Percentiles rank a stretch among this genome's conserved stretches.
These are phyloP conservation scores for Automeris io DNA, from an alignment of 2,888 invertebrate genomes.

Conservation along the genomic window DNA sequence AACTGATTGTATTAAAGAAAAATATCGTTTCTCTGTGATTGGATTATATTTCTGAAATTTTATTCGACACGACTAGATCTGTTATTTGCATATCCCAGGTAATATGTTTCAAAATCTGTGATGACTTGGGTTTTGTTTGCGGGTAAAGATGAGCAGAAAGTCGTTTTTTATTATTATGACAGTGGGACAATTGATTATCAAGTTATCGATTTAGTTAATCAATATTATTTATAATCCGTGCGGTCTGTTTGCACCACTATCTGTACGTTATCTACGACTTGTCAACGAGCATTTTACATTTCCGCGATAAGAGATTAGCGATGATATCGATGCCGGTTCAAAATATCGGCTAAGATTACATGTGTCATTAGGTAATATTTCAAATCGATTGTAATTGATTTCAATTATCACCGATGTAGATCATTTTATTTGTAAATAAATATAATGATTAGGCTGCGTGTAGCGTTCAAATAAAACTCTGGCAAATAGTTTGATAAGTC, in stretches of 20 bases:
- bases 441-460: not conserved
- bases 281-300: slow-evolving; percentile 55
- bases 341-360: slow-evolving; percentile 19
- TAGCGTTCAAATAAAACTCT: too few relatives aligned
- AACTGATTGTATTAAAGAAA: too few relatives aligned
- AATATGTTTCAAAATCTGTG: too few relatives aligned
- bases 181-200: not conserved
- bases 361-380: slow-evolving; percentile 20
- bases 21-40: too few relatives aligned
- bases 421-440: slow-evolving; percentile 5
- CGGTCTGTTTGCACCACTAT: slow-evolving; percentile 25
- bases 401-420: slow-evolving; percentile 5
- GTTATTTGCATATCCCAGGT: too few relatives aligned
- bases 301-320: slow-evolving; percentile 40
- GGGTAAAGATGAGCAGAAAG: not conserved
- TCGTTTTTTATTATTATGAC: not conserved
- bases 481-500: too few relatives aligned
- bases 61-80: too few relatives aligned
- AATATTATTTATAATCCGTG: slow-evolving; percentile 30
- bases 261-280: slow-evolving; percentile 36
- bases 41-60: too few relatives aligned
- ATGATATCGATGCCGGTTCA: slow-evolving; percentile 22
- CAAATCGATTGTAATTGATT: slow-evolving; percentile 16
- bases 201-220: slow-evolving; percentile 19
- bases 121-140: too few relatives aligned